A percentile compares a stretch with the other conserved stretches of the same genome.
Conservation (phyloP, 2,113 vertebrate genomes). For the Phodopus roborovskii region DNA sequence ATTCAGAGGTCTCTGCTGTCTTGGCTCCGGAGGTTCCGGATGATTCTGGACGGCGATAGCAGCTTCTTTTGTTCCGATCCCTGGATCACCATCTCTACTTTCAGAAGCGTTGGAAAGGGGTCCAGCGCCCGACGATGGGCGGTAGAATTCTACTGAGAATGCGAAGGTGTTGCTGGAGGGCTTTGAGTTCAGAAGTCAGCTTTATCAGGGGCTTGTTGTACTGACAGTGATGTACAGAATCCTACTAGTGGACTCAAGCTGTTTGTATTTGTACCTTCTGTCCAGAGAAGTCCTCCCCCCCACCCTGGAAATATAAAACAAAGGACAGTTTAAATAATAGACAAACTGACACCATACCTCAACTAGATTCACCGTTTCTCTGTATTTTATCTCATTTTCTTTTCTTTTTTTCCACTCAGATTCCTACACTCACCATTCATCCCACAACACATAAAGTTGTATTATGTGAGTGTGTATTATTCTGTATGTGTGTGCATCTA, state of each 20-base stretch:
- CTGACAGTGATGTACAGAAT: not conserved
- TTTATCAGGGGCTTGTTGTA: not conserved
- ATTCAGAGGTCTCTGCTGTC: not conserved
- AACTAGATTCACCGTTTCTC: not conserved
- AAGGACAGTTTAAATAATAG: not conserved
- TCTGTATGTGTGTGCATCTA: not conserved
- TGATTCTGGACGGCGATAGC: not conserved
- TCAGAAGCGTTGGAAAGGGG: not conserved
- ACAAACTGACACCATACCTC: not conserved
- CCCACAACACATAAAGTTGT: not conserved
- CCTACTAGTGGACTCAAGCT: not conserved
- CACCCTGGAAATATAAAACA: not conserved
- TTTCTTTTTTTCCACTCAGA: not conserved
- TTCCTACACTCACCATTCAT: fast-evolving
- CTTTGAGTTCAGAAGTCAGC: not conserved
- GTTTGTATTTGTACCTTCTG: not conserved
- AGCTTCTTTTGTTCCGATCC: not conserved
- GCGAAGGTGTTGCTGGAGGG: not conserved
- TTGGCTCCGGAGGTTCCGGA: not conserved
- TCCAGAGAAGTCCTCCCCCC: not conserved
- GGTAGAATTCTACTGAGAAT: not conserved
- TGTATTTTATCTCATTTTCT: not conserved
- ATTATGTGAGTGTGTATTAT: not conserved
- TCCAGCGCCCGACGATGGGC: not conserved
- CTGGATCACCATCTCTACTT: not conserved